Conservation (phyloP, 2,888 invertebrate genomes). For the Lepas anatifera region DNA sequence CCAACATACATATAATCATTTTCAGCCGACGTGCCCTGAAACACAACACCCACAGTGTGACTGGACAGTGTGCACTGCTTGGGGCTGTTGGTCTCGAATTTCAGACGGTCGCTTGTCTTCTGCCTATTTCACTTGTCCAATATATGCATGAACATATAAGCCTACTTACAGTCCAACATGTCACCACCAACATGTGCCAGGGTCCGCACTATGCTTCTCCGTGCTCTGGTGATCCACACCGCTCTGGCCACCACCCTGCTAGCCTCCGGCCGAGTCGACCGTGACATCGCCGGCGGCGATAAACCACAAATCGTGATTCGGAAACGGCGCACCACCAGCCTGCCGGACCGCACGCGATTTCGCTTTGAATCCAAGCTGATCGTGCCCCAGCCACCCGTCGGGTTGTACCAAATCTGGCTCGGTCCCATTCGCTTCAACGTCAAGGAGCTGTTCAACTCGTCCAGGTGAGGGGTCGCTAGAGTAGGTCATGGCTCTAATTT, state of each 20-base stretch:
- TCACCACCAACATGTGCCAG: no score
- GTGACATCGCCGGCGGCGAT: neutral
- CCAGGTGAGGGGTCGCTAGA: neutral
- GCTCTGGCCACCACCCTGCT: neutral
- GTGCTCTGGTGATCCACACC: neutral
- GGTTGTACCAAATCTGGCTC: conserved; percentile 17
- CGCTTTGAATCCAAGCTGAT: conserved; percentile 13
- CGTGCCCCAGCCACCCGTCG: conserved; percentile 15
- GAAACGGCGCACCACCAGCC: conserved; percentile 2
- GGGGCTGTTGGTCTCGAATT: no score
- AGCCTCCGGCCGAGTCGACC: neutral
- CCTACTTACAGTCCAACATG: no score
- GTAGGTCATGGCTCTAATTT: no score
- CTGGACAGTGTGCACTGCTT: no score
- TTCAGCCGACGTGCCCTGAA: no score
- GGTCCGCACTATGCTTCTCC: neutral
- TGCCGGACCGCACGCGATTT: conserved; percentile 11
- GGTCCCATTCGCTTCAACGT: conserved; percentile 14
- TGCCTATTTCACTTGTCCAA: no score
- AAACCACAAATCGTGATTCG: neutral
- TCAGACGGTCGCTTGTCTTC: no score
- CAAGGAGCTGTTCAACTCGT: conserved; percentile 11
- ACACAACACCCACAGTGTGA: no score
- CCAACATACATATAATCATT: no score
- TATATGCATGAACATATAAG: no score